Base-by-base conservation (phyloP, 2,113 vertebrate species). In the Cichladusa arquata region DNA sequence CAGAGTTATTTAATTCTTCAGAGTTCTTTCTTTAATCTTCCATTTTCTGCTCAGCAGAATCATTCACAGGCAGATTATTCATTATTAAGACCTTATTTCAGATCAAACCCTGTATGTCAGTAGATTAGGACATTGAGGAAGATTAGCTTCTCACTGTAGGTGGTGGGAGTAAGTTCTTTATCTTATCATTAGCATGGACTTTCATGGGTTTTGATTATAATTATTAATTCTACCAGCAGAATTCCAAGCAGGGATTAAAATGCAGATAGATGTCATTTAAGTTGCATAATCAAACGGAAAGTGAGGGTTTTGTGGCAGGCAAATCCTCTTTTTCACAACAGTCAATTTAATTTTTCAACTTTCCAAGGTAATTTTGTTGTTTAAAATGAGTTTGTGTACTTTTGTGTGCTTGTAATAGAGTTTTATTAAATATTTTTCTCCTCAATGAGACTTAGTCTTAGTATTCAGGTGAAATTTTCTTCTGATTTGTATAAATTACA, bases 1-100 rank as follows among this genome's bases (percentile, higher is more conserved):
- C 19, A 70, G n/a, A 70, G 90, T 38, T 57, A 28, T 74, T 8
- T 70, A 90, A 92, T 95, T 95, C 79, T 94, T 81, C 47, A 51
- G 60, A 92, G 51, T 58, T 96, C 40, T 62, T 90, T 92, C 87
- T 91, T 72, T 97, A 97, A 97, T 97, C 95, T 93, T 97, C 78
- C 70, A 93, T 97, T 97, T 98, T 97, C 85, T 96, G 82, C 93
- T 97, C 77, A 94, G 83, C 87, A 94, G 81, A 97, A 96, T 96
- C 95, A 97, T 92, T 96, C 84, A 88, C 57, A 84, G 92, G 16
- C 42, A 92, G 95, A 97, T 97, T 97, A 97, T 96, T 97, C 91
- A 96, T 98, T 98, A 98, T 98, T 98, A 98, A 98, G 87, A 93
- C 97, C 91, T 98, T 97, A 97, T 97, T 98, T 97, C 90, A 97